phyloP scores from a whole-genome alignment of 2,797 vertebrate species.

The Hozukius guyotensis region DNA sequence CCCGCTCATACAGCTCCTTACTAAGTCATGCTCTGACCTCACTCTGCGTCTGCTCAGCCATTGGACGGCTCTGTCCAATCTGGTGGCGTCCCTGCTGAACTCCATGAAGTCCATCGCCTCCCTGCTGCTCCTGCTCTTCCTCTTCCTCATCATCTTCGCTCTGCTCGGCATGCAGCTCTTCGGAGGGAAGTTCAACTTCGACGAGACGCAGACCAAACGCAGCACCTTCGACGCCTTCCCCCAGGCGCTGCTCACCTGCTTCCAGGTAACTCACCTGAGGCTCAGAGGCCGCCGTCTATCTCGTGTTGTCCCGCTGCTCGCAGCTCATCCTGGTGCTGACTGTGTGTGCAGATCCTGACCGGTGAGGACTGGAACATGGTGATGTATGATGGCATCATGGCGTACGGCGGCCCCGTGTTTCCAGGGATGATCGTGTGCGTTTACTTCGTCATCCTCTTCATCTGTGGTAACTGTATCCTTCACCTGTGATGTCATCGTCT shows the following conservation, averaged over 20 bases:
- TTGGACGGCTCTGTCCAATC: constrained; percentile 96
- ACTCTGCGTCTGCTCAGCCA: constrained; percentile 81
- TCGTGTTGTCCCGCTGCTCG: too few relatives aligned
- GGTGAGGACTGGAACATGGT: constrained; percentile 86
- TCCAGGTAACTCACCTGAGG: constrained; percentile 86
- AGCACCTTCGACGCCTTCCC: constrained; percentile 99
- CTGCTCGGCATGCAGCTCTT: constrained; percentile 99
- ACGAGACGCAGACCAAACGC: constrained; percentile 97
- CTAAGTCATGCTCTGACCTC: not conserved
- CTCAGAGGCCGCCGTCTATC: not conserved
- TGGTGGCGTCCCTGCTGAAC: constrained; percentile 97
- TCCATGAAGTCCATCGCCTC: constrained; percentile 99
- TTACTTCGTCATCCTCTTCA: constrained; percentile 86
- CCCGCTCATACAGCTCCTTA: fast-evolving
- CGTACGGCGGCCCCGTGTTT: constrained; percentile 81
- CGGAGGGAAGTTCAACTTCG: constrained; percentile 98
- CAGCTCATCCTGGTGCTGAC: not conserved
- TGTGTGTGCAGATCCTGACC: constrained; percentile 78
- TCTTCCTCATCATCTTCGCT: constrained; percentile 99
- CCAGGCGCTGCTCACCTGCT: constrained; percentile 96
- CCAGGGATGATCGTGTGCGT: constrained; percentile 84
- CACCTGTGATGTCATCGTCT: not conserved
- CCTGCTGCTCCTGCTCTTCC: constrained; percentile 95
- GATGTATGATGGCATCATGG: constrained; percentile 86
- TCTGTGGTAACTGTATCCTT: constrained; percentile 85